Evolutionary conservation across 2,888 invertebrate species (phyloP), one percentile per base, ranked within the genome.

Genomic region (Diadromus collaris): DNA sequence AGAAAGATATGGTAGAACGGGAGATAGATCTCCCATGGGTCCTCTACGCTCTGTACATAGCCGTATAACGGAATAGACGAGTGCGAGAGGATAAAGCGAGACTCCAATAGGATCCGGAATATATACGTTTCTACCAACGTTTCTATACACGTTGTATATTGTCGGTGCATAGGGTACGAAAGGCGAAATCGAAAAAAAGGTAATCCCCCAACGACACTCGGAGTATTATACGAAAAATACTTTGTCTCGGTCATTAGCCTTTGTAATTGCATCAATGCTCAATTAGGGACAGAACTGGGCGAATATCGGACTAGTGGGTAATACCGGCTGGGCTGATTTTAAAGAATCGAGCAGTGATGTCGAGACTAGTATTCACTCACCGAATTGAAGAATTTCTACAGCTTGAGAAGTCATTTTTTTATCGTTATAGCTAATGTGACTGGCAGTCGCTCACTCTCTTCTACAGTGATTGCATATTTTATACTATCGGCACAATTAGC

Each of bases 21-120:
- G 81, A 81, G 85, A 87, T 87, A 86, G 85, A 85, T 83, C 85
- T 87, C 88, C 87, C 87, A 82, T 76, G 88, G 86, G 88, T 85
- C 85, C 84, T 79, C 82, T 85, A 82, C 67, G 76, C 77, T 38
- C 85, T 54, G 44, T 34, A 78, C 48, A 32, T 51, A 54, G 10
- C 56, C 34, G 44, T 48, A 65, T 48, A 48, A 65, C n/a, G 32
- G 21, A 48, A 65, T 65, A 65, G 21, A 10, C 65, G 44, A 46
- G 44, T 21, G 65, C 44, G 65, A 65, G 46, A 38, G n/a, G 46
- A 34, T n/a, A 24, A 27, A 44, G 24, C 32, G 44, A 56, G 32
- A 56, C 6, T 27, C 65, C 82, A 79, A 78, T 69, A 64, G 54
- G 60, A 75, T 48, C 68, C 41, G 72, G 74, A 74, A 82, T 79